Base-by-base conservation (phyloP, 2,113 vertebrate genomes). In the Lophotis ruficrista region DNA sequence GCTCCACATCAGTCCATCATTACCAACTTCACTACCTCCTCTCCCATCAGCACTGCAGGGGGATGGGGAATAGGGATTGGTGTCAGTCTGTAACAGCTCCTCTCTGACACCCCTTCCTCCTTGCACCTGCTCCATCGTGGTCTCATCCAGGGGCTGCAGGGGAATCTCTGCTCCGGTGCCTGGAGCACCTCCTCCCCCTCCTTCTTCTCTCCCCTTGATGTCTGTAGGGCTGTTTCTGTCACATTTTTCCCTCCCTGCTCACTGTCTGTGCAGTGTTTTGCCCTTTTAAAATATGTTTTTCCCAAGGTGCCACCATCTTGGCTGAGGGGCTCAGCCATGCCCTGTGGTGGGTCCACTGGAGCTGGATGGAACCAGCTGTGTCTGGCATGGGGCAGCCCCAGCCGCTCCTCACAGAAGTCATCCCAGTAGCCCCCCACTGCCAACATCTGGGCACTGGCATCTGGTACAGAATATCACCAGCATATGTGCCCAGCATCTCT, bases 291-390 rank as follows among this genome's bases (percentile, higher is more conserved):
- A 15, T 9, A 23, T 0, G 1, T 30, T 69, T 76, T 41, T 30
- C 35, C 19, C 1, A 0, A 73, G 31, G 23, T 3, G 1, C 16
- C 23, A 7, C 8, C 80, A 19, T 3, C 1, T 1, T 33, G 60
- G 16, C 37, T 33, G 18, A 0, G 7, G 24, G 25, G 31, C 31
- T 10, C 14, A 77, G 50, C 28, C 0, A 0, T 48, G 62, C n/a
- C 28, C 21, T 71, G 57, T 0, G 0, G 50, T 22, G 57, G 45
- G 45, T 35, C 0, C 0, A 27, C 5, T 19, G 19, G 41, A 69
- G 31, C 25, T 2, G 2, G 14, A 23, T 38, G 35, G 50, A 70
- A 30, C 4, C 3, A 7, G 7, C 35, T 60, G 35, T 54, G 37
- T 28, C 45, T 2, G 4, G 15, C 47, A 7, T 0, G 1, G 14